Base-by-base conservation (phyloP, 1,140 invertebrate species). In the Neodiprion lecontei region DNA sequence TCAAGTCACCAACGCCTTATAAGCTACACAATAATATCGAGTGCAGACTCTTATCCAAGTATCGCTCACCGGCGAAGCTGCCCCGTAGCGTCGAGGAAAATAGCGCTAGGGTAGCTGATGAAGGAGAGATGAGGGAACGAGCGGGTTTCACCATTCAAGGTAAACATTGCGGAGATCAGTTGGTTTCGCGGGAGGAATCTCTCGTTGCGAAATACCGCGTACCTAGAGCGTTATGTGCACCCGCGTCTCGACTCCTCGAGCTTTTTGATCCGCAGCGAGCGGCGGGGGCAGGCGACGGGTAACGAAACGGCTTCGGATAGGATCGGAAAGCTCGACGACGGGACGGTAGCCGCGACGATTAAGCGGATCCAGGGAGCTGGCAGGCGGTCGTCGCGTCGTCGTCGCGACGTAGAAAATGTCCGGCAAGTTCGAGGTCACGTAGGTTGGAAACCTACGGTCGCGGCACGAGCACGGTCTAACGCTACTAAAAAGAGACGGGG, bases 351-450 rank as follows among this genome's bases (percentile, higher is more conserved):
- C 49, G 49, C 50, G 68, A 70, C 48, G 69, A 67, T 71, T 71
- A 71, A 71, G 74, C 73, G 67, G 53, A 68, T 66, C 70, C 67
- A 70, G 72, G 78, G 72, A 47, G 71, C 72, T 75, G 48, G 72
- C 72, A 23, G 14, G 67, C 61, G 53, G 47, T 17, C 68, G 14
- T 7, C 70, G 73, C 72, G 70, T 77, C 17, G 14, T 21, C 40
- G 67, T 47, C 67, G 67, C 21, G 21, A 69, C 40, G 67, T 69
- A 69, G 67, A 14, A 69, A 69, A 69, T 68, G 40, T 72, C 48
- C 72, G 72, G 78, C 73, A 76, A 75, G 67, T 78, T 80, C 72
- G 75, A 75, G 79, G 12, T 48, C 10, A 72, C 65, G 61, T 78
- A 69, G 67, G 48, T 66, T 72, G 72, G 73, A 76, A 77, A 67